Evolutionary conservation across 2,113 vertebrate species (phyloP).

Genomic region (Mustelus asterias): DNA sequence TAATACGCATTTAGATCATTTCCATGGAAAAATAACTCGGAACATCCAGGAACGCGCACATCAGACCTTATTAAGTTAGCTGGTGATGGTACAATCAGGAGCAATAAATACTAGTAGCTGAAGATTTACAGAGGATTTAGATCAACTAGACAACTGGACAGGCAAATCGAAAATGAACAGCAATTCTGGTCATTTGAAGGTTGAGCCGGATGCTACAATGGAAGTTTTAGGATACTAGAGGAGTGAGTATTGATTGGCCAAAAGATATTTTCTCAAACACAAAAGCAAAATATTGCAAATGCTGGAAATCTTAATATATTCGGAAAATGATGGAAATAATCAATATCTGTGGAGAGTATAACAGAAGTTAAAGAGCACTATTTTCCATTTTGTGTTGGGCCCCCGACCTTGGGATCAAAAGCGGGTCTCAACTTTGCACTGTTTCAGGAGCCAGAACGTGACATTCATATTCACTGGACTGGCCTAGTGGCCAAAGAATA

Average conservation of each 20-base stretch:
- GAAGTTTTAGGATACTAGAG: not conserved
- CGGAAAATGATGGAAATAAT: not conserved
- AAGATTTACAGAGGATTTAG: not conserved
- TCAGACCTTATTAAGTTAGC: not conserved
- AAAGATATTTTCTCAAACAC: not conserved
- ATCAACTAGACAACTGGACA: not conserved
- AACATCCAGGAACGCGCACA: not conserved
- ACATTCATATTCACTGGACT: not conserved
- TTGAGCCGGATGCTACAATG: not conserved
- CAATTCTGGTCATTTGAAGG: not conserved
- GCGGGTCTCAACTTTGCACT: not conserved
- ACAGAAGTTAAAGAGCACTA: not conserved
- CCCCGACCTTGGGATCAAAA: not conserved
- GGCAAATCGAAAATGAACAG: not conserved
- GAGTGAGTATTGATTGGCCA: not conserved
- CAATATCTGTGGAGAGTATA: not conserved
- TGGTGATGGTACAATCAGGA: not conserved
- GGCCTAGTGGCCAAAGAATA: not conserved
- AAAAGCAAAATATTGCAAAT: not conserved
- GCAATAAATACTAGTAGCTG: not conserved
- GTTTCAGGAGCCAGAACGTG: not conserved
- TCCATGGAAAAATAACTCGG: not conserved
- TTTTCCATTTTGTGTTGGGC: not conserved
- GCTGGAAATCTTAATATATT: not conserved
- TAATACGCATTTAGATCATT: not conserved